phyloP scores from a whole-genome alignment of 2,797 vertebrate genomes.

The Ctenosaura bakeri region DNA sequence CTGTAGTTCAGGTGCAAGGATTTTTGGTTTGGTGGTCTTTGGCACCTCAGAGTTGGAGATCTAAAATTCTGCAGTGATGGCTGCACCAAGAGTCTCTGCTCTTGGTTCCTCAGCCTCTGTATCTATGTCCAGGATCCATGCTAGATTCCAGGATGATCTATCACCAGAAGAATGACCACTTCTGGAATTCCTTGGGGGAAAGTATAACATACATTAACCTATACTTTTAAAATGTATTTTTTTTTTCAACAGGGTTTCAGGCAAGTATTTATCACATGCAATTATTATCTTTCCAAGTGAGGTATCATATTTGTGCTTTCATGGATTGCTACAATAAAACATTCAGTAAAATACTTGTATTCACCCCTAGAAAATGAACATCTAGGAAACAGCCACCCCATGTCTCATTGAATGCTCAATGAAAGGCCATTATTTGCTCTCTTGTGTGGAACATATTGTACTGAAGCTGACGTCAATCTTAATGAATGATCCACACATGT shows the following conservation, averaged over 20 bases:
- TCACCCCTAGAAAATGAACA: not conserved
- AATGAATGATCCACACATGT: not conserved
- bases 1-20: too few species aligned
- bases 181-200: not conserved
- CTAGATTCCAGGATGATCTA: not conserved
- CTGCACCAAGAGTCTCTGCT: too few species aligned
- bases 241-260: not conserved
- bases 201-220: not conserved
- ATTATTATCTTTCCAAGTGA: not conserved
- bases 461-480: not conserved
- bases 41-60: too few species aligned
- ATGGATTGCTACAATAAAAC: not conserved
- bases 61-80: too few species aligned
- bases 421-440: not conserved
- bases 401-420: not conserved
- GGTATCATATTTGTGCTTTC: not conserved
- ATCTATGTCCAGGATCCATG: too few species aligned
- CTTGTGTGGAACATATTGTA: not conserved
- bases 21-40: too few species aligned
- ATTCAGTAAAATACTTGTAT: not conserved
- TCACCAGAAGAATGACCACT: not conserved
- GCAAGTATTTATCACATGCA: too few species aligned
- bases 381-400: not conserved
- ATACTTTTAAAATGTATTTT: not conserved
- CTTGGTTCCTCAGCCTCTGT: too few species aligned